Percentiles rank a stretch among this genome's conserved stretches.
Evolutionary conservation across 2,888 invertebrate genomes (phyloP).

Genomic region (Himalopsyche kuldschensis): DNA sequence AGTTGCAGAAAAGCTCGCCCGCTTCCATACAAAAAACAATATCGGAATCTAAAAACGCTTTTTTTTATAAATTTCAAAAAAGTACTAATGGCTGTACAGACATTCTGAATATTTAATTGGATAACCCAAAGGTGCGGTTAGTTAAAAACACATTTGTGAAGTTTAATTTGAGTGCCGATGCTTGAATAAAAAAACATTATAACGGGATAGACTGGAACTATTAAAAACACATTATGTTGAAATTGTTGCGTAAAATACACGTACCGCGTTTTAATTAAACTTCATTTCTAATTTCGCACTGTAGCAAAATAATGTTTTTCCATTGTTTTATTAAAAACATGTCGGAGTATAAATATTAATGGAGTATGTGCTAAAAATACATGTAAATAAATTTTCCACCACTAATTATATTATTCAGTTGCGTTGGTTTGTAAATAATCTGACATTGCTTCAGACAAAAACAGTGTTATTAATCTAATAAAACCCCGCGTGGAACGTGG

Average conservation of each 20-base stretch:
- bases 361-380: neutral
- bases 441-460: too few species aligned
- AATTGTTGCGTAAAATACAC: neutral
- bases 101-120: neutral
- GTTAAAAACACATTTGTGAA: neutral
- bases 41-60: neutral
- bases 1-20: neutral
- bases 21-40: neutral
- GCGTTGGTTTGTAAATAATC: too few species aligned
- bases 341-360: neutral
- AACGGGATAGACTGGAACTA: neutral
- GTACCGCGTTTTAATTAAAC: neutral
- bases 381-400: neutral
- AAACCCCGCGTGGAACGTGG: too few species aligned
- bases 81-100: neutral
- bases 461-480: too few species aligned
- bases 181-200: neutral
- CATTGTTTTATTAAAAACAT: neutral
- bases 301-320: neutral
- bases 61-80: neutral
- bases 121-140: neutral
- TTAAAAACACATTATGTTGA: neutral
- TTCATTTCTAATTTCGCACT: neutral
- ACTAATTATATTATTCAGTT: neutral
- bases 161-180: neutral